phyloP scores from a whole-genome alignment of 2,113 vertebrate species.

The Phalacrocorax pelagicus region DNA sequence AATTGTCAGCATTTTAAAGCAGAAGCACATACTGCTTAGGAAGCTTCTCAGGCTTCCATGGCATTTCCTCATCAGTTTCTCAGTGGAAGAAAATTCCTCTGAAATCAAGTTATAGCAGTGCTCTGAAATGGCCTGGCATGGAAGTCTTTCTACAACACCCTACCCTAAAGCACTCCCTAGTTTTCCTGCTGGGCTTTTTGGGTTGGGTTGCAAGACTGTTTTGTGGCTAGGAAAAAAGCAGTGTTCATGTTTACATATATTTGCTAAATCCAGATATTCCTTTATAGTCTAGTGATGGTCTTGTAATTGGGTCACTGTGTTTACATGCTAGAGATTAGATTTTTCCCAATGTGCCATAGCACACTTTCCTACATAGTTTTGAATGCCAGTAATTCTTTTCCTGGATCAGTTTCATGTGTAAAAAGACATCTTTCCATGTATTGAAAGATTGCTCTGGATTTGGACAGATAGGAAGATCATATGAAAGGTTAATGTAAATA shows the following conservation, averaged over 20 bases:
- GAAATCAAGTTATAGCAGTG: background rate
- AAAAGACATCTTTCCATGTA: background rate
- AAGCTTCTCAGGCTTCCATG: background rate
- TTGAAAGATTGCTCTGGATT: background rate
- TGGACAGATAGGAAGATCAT: background rate
- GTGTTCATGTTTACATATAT: background rate
- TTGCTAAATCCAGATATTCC: constrained; percentile 2
- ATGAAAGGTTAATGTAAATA: background rate
- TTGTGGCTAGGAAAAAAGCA: background rate
- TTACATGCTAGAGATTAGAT: background rate
- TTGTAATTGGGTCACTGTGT: background rate
- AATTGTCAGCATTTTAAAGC: background rate
- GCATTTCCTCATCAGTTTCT: background rate
- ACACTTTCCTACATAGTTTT: background rate
- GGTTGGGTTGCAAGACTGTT: background rate
- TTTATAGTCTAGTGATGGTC: background rate
- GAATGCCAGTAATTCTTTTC: background rate
- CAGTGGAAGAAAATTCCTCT: background rate
- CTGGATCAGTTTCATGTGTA: background rate
- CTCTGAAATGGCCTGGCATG: background rate
- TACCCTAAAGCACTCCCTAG: background rate
- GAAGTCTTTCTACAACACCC: background rate
- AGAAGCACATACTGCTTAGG: background rate
- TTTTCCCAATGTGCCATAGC: background rate
- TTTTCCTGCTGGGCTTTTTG: background rate